Evolutionary conservation across 2,797 vertebrate species (phyloP).

Genomic region (Lutra lutra): DNA sequence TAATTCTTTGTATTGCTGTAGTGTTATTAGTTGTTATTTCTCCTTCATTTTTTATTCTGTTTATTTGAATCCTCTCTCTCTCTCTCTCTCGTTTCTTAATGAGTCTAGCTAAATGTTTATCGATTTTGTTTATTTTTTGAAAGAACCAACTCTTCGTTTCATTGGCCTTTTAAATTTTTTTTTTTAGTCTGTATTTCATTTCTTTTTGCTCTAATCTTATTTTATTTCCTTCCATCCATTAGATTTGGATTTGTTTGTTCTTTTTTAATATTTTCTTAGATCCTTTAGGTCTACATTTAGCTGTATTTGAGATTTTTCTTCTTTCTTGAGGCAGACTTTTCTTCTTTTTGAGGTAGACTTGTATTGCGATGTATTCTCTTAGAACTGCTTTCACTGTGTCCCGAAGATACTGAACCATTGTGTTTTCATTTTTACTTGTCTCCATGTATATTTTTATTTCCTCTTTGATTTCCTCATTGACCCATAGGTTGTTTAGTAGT

Average conservation of each 20-base stretch:
- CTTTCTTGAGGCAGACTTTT: background rate
- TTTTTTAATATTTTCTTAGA: background rate
- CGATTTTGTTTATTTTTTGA: background rate
- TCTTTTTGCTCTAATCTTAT: background rate
- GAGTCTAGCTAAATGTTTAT: background rate
- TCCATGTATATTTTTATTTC: background rate
- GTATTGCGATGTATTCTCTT: background rate
- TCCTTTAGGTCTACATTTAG: background rate
- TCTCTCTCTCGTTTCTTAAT: background rate
- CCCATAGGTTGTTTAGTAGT: background rate
- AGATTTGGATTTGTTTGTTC: background rate
- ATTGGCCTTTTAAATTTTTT: background rate
- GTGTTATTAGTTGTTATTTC: background rate
- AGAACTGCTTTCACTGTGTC: background rate
- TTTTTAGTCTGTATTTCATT: background rate
- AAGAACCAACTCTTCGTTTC: background rate
- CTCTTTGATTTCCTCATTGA: background rate
- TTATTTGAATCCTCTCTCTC: background rate
- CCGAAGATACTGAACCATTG: background rate
- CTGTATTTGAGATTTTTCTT: background rate
- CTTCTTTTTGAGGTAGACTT: background rate
- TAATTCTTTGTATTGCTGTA: background rate
- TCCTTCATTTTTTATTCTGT: background rate
- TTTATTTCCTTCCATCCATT: background rate
- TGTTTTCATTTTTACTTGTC: background rate